phyloP scores from a whole-genome alignment of 1,140 invertebrate species.

The Pseudomyrmex concolor region DNA sequence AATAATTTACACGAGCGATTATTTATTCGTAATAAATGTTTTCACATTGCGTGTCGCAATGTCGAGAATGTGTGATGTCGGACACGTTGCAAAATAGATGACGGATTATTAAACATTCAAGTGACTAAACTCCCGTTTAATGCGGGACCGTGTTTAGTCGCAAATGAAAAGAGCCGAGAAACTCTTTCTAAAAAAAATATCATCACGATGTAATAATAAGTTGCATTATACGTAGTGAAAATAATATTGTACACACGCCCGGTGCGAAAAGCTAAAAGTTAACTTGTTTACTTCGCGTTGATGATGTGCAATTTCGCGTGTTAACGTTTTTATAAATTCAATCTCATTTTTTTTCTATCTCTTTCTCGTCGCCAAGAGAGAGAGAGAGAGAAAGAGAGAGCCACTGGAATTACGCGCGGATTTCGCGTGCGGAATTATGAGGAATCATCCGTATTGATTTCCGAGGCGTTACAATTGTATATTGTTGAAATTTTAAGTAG shows the following conservation, averaged over 20 bases:
- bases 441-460: slow-evolving; percentile 51
- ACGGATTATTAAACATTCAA: neutral
- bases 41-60: neutral
- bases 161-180: no score
- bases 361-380: slow-evolving; percentile 32
- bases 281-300: slow-evolving; percentile 14
- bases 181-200: no score
- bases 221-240: neutral
- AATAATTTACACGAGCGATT: neutral
- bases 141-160: neutral
- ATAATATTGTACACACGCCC: slow-evolving; percentile 10
- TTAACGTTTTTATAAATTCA: slow-evolving; percentile 56
- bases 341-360: slow-evolving; percentile 7
- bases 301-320: slow-evolving; percentile 41
- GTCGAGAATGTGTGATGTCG: neutral
- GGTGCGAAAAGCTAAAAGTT: neutral
- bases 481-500: slow-evolving; percentile 58
- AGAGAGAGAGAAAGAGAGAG: neutral
- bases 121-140: neutral
- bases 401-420: slow-evolving; percentile 20
- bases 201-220: neutral
- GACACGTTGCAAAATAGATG: neutral
- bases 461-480: slow-evolving; percentile 39
- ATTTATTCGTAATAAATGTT: neutral
- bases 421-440: slow-evolving; percentile 46